Evolutionary conservation across 1,140 invertebrate species (phyloP).

Genomic region (Pissodes strobi): DNA sequence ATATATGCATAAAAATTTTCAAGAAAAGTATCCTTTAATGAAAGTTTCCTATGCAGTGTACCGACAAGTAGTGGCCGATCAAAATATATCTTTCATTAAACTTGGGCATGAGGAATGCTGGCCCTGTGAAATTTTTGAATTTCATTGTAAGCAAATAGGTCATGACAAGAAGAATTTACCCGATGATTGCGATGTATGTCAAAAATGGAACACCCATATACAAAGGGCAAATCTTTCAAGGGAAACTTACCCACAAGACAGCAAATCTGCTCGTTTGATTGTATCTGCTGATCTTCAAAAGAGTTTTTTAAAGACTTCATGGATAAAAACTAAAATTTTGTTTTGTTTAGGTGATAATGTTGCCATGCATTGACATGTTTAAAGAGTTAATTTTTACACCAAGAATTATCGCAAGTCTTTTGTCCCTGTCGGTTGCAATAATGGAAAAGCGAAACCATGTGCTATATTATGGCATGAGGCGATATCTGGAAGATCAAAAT

Average conservation of each 20-base stretch:
- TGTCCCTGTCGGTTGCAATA: slow-evolving; percentile 26
- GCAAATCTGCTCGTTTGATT: too few species aligned
- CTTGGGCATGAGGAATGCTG: slow-evolving; percentile 30
- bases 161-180: slow-evolving; percentile 7
- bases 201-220: neutral
- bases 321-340: too few species aligned
- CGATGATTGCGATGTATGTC: slow-evolving; percentile 10
- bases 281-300: too few species aligned
- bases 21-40: slow-evolving; percentile 4
- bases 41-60: slow-evolving; percentile 28
- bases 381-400: slow-evolving; percentile 36
- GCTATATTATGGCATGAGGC: slow-evolving; percentile 37
- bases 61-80: slow-evolving; percentile 18
- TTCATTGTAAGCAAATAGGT: slow-evolving; percentile 17
- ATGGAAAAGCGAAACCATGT: slow-evolving; percentile 7
- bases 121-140: slow-evolving; percentile 24
- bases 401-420: slow-evolving; percentile 34
- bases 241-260: too few species aligned
- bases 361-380: slow-evolving; percentile 30
- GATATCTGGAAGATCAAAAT: slow-evolving; percentile 32
- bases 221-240: too few species aligned
- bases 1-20: slow-evolving; percentile 25
- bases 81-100: slow-evolving; percentile 32
- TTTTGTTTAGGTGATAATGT: too few species aligned
- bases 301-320: too few species aligned